phyloP scores from a whole-genome alignment of 2,888 invertebrate species.

The Apamea anceps region DNA sequence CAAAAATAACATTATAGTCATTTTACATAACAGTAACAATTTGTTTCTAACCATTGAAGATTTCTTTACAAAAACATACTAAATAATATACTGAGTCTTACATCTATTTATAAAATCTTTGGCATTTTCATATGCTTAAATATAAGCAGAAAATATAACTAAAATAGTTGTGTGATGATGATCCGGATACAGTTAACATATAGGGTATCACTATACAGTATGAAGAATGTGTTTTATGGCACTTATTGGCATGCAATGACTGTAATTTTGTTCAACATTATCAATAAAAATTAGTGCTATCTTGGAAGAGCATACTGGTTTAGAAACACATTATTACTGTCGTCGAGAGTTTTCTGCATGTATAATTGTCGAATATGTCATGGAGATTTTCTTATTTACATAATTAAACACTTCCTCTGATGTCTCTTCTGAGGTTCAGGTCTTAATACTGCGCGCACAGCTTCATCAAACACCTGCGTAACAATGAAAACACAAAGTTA shows the following conservation, averaged over 20 bases:
- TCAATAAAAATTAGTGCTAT: constrained; percentile 49
- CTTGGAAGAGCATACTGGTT: constrained; percentile 71
- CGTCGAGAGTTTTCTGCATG: constrained; percentile 82
- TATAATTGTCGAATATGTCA: constrained; percentile 77
- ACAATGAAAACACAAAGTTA: constrained; percentile 37
- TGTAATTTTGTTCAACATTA: constrained; percentile 61
- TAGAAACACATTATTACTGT: constrained; percentile 90
- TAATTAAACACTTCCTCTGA: constrained; percentile 96
- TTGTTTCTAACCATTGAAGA: constrained; percentile 86
- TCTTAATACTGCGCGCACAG: constrained; percentile 98
- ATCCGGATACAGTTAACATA: constrained; percentile 63
- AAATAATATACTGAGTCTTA: constrained; percentile 82
- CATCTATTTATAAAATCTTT: constrained; percentile 87
- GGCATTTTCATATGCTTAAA: constrained; percentile 84
- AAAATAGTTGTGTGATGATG: constrained; percentile 83
- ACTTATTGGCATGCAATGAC: constrained; percentile 61
- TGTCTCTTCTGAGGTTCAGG: constrained; percentile 99
- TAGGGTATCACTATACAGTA: constrained; percentile 59
- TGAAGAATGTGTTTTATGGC: constrained; percentile 67
- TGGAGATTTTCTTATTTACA: constrained; percentile 89
- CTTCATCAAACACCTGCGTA: constrained; percentile 98
- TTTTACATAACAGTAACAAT: constrained; percentile 87
- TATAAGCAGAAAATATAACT: constrained; percentile 79
- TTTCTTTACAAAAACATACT: constrained; percentile 75
- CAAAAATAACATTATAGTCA: constrained; percentile 85